Evolutionary conservation across 2,113 vertebrate genomes (phyloP), one percentile per base, ranked within the genome.

Genomic region (Myotis davidii): DNA sequence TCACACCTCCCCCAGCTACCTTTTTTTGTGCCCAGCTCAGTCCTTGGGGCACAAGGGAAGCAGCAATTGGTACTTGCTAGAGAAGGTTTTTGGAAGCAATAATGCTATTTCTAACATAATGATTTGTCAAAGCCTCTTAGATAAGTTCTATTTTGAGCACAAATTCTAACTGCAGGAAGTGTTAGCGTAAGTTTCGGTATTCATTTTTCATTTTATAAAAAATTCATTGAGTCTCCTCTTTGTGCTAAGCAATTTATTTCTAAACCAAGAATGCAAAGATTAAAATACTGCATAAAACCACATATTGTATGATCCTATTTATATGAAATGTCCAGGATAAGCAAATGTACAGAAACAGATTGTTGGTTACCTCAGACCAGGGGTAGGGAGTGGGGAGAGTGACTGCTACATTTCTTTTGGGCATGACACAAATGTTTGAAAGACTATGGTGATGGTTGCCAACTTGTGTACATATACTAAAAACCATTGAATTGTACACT

Each of bases 161-260:
- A 64, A 37, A 76, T 79, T 94, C 56, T 86, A 85, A 70, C 11
- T 37, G 34, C 18, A n/a, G 50, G 73, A 92, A 94, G 42, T 50
- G 32, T 20, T 67, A 32, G n/a, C 37, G 17, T 45, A 90, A 50
- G 20, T 72, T 90, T 85, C 11, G 37, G 25, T 50, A 67, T 72
- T 67, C 61, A 29, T 81, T 87, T 77, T 92, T 59, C 37, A 59
- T 61, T 70, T 79, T 78, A 72, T 65, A 72, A 94, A 94, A 94
- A 97, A 69, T 67, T 50, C n/a, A 65, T 20, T 50, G 65, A 72
- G 37, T 25, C 5, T 82, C 61, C 73, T 94, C 94, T 73, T 20
- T 88, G 9, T 76, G 87, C 25, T 64, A 70, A n/a, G 48, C 25
- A 88, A 94, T 29, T 84, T 54, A 61, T 59, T 97, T 91, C 64